Percentiles rank a stretch among this genome's conserved stretches.
Conservation (phyloP, 1,140 invertebrate genomes). For the Aethina tumida region DNA sequence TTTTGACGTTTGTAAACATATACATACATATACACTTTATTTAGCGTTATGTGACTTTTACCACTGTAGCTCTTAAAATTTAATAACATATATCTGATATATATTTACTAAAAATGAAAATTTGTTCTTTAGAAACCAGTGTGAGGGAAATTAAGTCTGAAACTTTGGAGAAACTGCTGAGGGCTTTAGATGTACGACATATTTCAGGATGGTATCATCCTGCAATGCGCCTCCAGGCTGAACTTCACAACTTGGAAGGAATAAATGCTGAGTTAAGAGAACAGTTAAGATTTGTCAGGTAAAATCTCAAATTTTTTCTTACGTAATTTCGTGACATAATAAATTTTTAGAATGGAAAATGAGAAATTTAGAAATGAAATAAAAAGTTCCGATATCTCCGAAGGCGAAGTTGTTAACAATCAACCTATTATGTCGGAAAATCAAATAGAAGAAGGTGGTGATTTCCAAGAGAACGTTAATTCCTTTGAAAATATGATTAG, state of each 20-base stretch:
- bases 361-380: conserved; percentile 7
- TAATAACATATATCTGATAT: too few species aligned
- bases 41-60: too few species aligned
- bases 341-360: conserved; percentile 7
- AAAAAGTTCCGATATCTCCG: neutral
- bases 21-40: too few species aligned
- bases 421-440: too few species aligned
- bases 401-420: neutral
- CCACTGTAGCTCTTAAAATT: too few species aligned
- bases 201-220: conserved; percentile 66
- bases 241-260: conserved; percentile 50
- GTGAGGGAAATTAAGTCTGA: conserved; percentile 37
- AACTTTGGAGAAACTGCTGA: conserved; percentile 47
- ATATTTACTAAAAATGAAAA: conserved; percentile 2
- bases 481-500: too few species aligned
- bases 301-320: too few species aligned
- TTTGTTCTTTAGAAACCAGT: conserved; percentile 17
- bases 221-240: conserved; percentile 59
- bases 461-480: too few species aligned
- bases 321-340: too few species aligned
- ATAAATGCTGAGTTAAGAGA: conserved; percentile 45
- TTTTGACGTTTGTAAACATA: too few species aligned
- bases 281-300: conserved; percentile 29
- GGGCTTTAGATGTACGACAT: conserved; percentile 56
- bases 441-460: too few species aligned